Percentiles rank a stretch among this genome's conserved stretches.
Evolutionary conservation across 2,113 vertebrate genomes (phyloP).

Genomic region (Myanophis thanlyinensis): DNA sequence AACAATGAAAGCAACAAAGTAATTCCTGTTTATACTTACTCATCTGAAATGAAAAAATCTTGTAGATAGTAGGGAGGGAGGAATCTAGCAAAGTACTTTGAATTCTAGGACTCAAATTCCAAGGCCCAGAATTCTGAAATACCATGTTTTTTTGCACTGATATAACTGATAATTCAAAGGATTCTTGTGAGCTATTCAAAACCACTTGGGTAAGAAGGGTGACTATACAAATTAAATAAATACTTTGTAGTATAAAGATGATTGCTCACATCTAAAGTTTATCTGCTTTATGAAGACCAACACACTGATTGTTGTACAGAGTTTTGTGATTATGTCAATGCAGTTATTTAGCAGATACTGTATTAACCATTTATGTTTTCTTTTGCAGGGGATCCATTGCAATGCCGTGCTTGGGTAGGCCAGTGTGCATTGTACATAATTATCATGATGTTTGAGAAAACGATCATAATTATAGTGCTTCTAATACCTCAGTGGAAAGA

Average conservation of each 20-base stretch:
- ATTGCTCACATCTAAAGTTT: background rate
- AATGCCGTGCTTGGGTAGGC: conserved; percentile 91
- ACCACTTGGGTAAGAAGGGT: background rate
- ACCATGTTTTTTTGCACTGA: background rate
- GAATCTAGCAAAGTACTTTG: background rate
- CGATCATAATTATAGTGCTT: conserved; percentile 91
- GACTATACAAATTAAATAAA: background rate
- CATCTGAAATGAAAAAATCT: background rate
- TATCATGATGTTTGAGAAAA: conserved; percentile 98
- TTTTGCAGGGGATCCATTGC: conserved; percentile 87
- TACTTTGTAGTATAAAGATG: background rate
- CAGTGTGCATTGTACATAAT: conserved; percentile 96
- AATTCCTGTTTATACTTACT: background rate
- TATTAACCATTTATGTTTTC: conserved; percentile 9
- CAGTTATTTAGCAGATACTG: background rate
- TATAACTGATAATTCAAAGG: background rate
- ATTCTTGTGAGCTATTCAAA: background rate
- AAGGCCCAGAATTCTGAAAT: background rate
- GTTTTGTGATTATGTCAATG: background rate
- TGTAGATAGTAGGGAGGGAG: background rate
- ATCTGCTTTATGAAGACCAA: background rate
- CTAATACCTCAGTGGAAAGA: conserved; percentile 97
- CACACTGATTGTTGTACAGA: background rate
- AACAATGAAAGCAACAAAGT: background rate
- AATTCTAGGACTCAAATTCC: background rate